Percentiles rank a stretch among this genome's conserved stretches.
phyloP scores from a whole-genome alignment of 2,888 invertebrate species.

The Hyppa rectilinea region DNA sequence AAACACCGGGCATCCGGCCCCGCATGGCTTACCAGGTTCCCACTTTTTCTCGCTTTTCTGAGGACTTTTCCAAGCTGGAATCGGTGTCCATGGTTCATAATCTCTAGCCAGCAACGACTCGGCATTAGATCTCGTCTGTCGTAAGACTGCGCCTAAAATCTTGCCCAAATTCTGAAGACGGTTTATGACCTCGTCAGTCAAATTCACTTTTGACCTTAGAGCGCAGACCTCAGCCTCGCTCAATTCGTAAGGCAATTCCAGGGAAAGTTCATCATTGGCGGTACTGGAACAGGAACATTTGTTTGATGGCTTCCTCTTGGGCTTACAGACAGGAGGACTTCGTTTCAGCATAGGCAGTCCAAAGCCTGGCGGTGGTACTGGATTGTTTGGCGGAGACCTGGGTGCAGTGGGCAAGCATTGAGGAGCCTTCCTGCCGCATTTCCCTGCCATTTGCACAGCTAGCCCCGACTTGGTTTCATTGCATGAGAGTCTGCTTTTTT shows the following conservation, averaged over 20 bases:
- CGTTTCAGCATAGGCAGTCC: slow-evolving; percentile 46
- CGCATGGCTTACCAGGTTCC: slow-evolving; percentile 63
- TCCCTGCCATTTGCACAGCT: background rate
- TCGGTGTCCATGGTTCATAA: slow-evolving; percentile 83
- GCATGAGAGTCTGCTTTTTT: slow-evolving; percentile 66
- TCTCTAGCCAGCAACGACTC: slow-evolving; percentile 68
- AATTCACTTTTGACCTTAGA: slow-evolving; percentile 22
- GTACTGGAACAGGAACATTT: slow-evolving; percentile 12
- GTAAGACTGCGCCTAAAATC: slow-evolving; percentile 14
- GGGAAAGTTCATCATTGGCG: background rate
- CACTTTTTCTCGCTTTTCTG: slow-evolving; percentile 57
- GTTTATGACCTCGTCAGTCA: slow-evolving; percentile 47
- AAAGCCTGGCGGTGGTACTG: slow-evolving; percentile 28
- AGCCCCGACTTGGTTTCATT: background rate
- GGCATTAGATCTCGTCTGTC: background rate
- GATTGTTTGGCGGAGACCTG: slow-evolving; percentile 38
- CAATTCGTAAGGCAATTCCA: slow-evolving; percentile 11
- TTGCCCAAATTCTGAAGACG: slow-evolving; percentile 52
- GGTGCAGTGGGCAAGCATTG: slow-evolving; percentile 30
- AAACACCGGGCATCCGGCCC: slow-evolving; percentile 74
- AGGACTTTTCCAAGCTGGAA: slow-evolving; percentile 80
- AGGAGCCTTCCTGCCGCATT: slow-evolving; percentile 21
- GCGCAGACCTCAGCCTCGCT: background rate
- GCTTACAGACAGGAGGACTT: slow-evolving; percentile 26
- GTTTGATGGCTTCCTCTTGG: slow-evolving; percentile 7